These are phyloP conservation scores for Promerops cafer DNA, from an alignment of 2,113 vertebrate genomes.

Conservation along the genomic window DNA sequence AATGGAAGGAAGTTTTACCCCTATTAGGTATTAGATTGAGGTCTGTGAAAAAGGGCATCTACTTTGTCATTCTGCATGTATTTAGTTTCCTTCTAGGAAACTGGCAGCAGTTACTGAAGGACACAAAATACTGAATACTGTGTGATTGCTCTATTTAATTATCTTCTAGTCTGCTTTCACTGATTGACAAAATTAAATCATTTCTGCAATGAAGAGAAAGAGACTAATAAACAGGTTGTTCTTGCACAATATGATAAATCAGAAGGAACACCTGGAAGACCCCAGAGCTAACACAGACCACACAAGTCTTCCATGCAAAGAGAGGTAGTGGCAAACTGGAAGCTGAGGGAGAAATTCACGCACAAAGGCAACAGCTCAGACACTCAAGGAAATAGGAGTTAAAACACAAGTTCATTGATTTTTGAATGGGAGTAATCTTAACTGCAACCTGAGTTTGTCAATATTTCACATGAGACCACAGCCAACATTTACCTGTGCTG, in stretches of 20 bases:
- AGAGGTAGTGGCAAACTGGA: background rate
- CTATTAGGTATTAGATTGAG: background rate
- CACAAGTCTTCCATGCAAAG: background rate
- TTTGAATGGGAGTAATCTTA: background rate
- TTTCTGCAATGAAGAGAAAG: background rate
- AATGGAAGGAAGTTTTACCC: background rate
- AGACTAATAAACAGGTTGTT: background rate
- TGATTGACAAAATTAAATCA: background rate
- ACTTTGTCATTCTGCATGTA: background rate
- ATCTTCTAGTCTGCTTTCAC: background rate
- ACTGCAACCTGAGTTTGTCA: background rate
- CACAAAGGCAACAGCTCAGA: background rate
- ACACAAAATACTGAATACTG: background rate
- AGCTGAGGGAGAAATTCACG: background rate
- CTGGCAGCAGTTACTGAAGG: background rate
- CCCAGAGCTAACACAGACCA: background rate
- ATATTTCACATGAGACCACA: background rate
- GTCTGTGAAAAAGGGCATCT: background rate
- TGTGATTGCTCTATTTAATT: background rate
- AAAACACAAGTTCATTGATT: background rate
- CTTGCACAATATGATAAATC: background rate
- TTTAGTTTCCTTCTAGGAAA: background rate
- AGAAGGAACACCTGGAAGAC: background rate
- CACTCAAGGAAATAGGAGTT: background rate
- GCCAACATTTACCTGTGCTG: background rate